Base-by-base conservation (phyloP, 1,140 invertebrate genomes). In the Drosophila bipectinata region DNA sequence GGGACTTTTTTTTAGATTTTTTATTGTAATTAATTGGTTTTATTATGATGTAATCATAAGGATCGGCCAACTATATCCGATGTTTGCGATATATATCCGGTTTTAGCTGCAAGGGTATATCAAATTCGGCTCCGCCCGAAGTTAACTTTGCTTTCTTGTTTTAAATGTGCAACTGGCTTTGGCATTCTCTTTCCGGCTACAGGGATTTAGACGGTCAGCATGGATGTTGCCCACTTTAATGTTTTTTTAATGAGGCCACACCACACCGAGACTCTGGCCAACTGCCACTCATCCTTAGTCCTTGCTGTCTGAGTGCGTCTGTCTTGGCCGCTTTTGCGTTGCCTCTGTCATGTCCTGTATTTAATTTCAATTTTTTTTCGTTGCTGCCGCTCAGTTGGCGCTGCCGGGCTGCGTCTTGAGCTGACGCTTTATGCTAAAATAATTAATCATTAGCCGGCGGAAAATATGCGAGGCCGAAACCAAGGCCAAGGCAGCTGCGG, bases 361-460 rank as follows among this genome's bases (percentile, higher is more conserved):
- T 87, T 85, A 87, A 87, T 87, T 85, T 87, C 64, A 71, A 72
- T n/a, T 78, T 81, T 84, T 80, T 80, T 58, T 39, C 26, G 26
- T 7, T 4, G n/a, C n/a, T n/a, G n/a, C n/a, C n/a, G n/a, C n/a
- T n/a, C n/a, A n/a, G n/a, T n/a, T n/a, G n/a, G n/a, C n/a, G 21
- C 21, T 10, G 49, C 32, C 41, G 53, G 39, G 68, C 59, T 66
- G 61, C 69, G 81, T 81, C 81, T 85, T 85, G 79, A 79, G 82
- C 79, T 87, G 83, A 87, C 83, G 83, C 83, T 87, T 87, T 87
- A 88, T 87, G 83, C 83, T 79, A 89, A 89, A 88, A 88, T 87
- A 87, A 87, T 87, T 87, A 87, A 87, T 87, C 83, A 87, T 87
- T 87, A 87, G 83, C 66, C 62, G 66, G 75, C 64, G 78, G 69